These are phyloP conservation scores for Lepidocolaptes lacrymiger DNA, from an alignment of 2,797 vertebrate genomes.

Conservation along the genomic window DNA sequence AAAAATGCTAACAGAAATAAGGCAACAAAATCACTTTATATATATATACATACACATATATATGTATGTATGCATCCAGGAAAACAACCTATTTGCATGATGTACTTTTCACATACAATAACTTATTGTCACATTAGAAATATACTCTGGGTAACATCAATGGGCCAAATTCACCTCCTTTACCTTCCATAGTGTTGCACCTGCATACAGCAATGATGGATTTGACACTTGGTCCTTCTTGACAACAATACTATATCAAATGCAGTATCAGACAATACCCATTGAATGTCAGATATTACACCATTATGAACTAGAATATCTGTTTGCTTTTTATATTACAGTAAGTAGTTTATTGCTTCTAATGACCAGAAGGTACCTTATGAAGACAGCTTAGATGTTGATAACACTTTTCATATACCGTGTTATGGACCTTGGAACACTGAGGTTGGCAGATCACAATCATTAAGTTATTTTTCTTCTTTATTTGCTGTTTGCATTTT, in stretches of 20 bases:
- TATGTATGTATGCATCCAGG: not conserved
- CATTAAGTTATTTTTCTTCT: conserved; percentile 2
- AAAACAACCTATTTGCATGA: conserved; percentile 16
- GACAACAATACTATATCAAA: not conserved
- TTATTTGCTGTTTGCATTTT: conserved; percentile 47
- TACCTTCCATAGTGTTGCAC: conserved; percentile 27
- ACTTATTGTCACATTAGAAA: conserved; percentile 16
- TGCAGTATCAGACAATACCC: conserved; percentile 33
- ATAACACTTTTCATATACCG: conserved; percentile 44
- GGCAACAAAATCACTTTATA: conserved; percentile 6
- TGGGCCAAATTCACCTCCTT: conserved; percentile 47
- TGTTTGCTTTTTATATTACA: conserved; percentile 55
- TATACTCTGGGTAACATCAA: conserved; percentile 51
- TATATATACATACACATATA: not conserved
- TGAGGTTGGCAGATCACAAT: conserved; percentile 25
- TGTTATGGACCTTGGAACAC: conserved; percentile 46
- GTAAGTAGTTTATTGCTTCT: conserved; percentile 79
- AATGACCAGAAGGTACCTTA: conserved; percentile 61
- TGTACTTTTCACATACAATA: conserved; percentile 52
- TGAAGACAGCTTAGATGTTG: conserved; percentile 56
- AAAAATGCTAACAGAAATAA: conserved; percentile 44
- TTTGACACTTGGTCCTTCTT: conserved; percentile 21
- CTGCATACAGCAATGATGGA: conserved; percentile 45
- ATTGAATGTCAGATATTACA: conserved; percentile 17
- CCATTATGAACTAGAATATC: conserved; percentile 38